These are phyloP conservation scores for Marasmarcha lunaedactyla DNA, from an alignment of 2,888 invertebrate species.

Conservation along the genomic window DNA sequence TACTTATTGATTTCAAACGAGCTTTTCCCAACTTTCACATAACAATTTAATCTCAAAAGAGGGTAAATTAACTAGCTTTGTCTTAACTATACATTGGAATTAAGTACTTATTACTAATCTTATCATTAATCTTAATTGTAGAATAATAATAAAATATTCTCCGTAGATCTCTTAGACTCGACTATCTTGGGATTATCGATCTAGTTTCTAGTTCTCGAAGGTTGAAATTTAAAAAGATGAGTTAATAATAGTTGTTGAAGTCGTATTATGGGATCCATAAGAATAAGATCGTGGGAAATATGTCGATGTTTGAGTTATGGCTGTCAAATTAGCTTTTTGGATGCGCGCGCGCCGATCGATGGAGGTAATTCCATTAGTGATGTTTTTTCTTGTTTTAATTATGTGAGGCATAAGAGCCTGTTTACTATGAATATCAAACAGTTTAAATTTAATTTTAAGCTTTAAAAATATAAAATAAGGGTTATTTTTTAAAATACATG, in stretches of 20 bases:
- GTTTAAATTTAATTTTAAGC: no score
- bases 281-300: slow-evolving; percentile 68
- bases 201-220: slow-evolving; percentile 30
- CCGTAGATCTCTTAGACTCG: slow-evolving; percentile 28
- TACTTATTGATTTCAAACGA: no score
- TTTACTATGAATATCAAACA: no score
- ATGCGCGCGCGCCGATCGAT: no score
- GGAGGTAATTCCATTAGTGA: no score
- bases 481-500: no score
- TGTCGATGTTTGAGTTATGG: slow-evolving; percentile 50
- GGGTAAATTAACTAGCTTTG: slow-evolving; percentile 16
- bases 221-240: slow-evolving; percentile 30
- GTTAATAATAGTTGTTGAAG: slow-evolving; percentile 53
- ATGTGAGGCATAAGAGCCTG: no score
- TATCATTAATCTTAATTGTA: slow-evolving; percentile 70
- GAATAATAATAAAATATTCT: slow-evolving; percentile 68
- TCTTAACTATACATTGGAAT: slow-evolving; percentile 63
- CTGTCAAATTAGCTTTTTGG: slow-evolving; percentile 14
- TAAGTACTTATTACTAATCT: slow-evolving; percentile 65
- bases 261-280: slow-evolving; percentile 53
- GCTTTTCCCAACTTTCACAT: no score
- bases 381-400: no score
- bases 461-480: no score
- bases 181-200: slow-evolving; percentile 31
- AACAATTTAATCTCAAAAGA: no score